Base-by-base conservation (phyloP, 2,797 vertebrate genomes). In the Sparidentex hasta region DNA sequence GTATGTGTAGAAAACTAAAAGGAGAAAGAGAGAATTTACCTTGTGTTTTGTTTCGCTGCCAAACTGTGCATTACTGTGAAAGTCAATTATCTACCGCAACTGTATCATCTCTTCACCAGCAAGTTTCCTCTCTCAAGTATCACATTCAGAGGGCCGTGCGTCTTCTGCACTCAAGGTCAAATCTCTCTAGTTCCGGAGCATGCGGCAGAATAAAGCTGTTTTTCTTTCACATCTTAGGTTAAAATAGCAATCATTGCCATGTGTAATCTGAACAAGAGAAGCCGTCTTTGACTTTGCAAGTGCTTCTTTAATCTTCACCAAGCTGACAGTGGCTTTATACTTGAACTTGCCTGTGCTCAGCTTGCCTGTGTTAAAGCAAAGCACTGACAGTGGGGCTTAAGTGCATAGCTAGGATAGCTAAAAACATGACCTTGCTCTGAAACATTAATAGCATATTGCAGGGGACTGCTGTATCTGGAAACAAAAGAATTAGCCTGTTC, bases 51-150 rank as follows among this genome's bases (percentile, higher is more conserved):
- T 65, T 43, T 33, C 3, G 14, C 66, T 83, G 75, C 72, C 81
- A 81, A 73, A 65, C 56, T 71, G 66, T 76, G 55, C 71, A 82
- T 79, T 68, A 78, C 11, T 0, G 43, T 50, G 44, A 71, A 63
- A 70, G 59, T 44, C 51, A 62, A 81, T 81, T 43, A 84, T 78
- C 44, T 7, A 11, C 56, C 33, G 4, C 54, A 64, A 73, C 44
- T 33, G 51, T 58, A 57, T 78, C 55, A 61, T 65, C n/a, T 58
- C 25, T 2, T 65, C 66, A 65, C n/a, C 65, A 11, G 50, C 27
- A 65, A 54, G 72, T 65, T 57, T 38, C 7, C 21, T n/a, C 64
- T 68, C 47, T 56, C 18, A n/a, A 51, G 48, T 50, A n/a, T 65
- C 41, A 23, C 25, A 17, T 66, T 44, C 51, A 1, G 3, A 63